A percentile compares a stretch with the other conserved stretches of the same genome.
Conservation (phyloP, 2,113 vertebrate genomes). For the Parotia lawesii region DNA sequence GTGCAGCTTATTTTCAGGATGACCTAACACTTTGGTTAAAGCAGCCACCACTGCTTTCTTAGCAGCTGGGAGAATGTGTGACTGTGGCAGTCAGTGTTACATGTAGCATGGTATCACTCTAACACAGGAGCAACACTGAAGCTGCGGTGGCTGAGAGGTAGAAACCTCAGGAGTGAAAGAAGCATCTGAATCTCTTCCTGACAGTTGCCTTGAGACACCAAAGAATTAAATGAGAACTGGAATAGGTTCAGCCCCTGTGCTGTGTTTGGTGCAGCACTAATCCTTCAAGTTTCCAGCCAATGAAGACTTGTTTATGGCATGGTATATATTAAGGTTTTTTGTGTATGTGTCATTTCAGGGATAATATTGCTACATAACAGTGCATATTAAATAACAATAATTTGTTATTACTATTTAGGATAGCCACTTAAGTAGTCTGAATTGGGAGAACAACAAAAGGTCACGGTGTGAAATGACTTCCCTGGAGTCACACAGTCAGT, state of each 20-base stretch:
- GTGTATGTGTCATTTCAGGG: not conserved
- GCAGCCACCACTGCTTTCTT: not conserved
- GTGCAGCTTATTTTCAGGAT: not conserved
- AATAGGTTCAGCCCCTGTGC: not conserved
- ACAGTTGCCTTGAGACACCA: not conserved
- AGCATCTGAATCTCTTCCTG: not conserved
- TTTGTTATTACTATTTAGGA: not conserved
- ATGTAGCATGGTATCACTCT: rapidly evolving
- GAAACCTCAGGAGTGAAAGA: not conserved
- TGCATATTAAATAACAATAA: not conserved
- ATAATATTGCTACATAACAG: not conserved
- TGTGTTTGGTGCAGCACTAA: not conserved
- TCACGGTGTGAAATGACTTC: not conserved
- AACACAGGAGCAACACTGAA: not conserved
- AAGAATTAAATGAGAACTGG: not conserved
- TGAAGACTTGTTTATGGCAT: not conserved
- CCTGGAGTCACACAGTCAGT: not conserved
- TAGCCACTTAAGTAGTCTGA: not conserved
- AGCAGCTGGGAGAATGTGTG: not conserved
- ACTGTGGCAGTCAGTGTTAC: rapidly evolving
- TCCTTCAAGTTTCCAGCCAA: not conserved
- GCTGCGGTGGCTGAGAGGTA: not conserved
- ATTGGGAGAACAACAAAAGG: not conserved
- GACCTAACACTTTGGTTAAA: not conserved
- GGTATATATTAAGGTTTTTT: not conserved